phyloP scores from a whole-genome alignment of 2,888 invertebrate genomes.

The Adelphocoris suturalis region DNA sequence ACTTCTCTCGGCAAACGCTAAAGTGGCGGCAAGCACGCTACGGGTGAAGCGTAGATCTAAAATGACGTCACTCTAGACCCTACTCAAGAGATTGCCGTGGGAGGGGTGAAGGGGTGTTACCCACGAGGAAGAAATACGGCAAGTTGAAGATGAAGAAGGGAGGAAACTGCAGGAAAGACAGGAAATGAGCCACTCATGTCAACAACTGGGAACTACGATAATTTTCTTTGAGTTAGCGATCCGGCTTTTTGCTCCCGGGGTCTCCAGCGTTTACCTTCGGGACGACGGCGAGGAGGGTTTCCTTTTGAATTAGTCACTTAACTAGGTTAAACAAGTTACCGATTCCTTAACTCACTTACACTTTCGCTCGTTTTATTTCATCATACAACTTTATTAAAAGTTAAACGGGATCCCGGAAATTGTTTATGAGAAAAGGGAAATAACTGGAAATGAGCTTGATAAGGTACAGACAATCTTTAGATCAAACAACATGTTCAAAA shows the following conservation, averaged over 20 bases:
- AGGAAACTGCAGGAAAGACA: conserved; percentile 31
- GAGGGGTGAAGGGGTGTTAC: not conserved
- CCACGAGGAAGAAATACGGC: conserved; percentile 13
- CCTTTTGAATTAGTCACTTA: conserved; percentile 46
- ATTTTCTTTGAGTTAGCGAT: conserved; percentile 60
- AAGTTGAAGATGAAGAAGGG: not conserved
- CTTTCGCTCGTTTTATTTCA: conserved; percentile 34
- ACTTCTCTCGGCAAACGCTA: not conserved
- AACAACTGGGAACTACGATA: conserved; percentile 64
- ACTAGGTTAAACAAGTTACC: conserved; percentile 59
- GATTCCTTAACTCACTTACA: conserved; percentile 56
- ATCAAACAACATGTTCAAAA: not conserved
- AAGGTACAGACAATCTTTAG: not conserved
- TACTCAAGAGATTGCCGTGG: not conserved
- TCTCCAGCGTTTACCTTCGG: conserved; percentile 42
- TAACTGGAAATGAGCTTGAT: conserved; percentile 10
- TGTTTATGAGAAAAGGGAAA: conserved; percentile 2
- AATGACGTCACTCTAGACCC: conserved; percentile 28
- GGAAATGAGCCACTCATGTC: conserved; percentile 66
- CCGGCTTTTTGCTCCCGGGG: conserved; percentile 7
- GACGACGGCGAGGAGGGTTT: not conserved
- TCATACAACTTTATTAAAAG: conserved; percentile 38
- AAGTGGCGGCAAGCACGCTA: conserved; percentile 18
- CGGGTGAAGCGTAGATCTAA: not conserved
- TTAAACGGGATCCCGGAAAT: not conserved